Percentiles rank a stretch among this genome's conserved stretches.
These are phyloP conservation scores for Orchesella cincta DNA, from an alignment of 1,140 invertebrate species.

Conservation along the genomic window DNA sequence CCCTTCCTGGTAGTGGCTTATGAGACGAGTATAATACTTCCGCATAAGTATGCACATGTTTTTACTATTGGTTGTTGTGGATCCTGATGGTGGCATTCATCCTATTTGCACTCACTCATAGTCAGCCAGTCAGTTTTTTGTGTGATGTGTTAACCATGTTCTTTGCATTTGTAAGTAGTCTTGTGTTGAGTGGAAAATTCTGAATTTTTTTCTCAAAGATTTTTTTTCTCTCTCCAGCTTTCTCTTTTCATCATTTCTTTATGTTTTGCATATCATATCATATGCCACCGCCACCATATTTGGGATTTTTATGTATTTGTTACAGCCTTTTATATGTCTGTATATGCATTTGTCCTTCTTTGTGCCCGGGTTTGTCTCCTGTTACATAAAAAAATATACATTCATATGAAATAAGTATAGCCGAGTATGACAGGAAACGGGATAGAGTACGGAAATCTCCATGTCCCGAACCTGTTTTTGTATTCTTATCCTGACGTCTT, in stretches of 20 bases:
- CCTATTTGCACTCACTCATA: neutral
- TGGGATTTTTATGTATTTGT: too few relatives aligned
- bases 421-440: slow-evolving; percentile 22
- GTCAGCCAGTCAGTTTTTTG: slow-evolving; percentile 22
- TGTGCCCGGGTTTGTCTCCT: neutral
- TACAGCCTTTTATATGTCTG: slow-evolving; percentile 18
- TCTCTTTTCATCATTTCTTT: slow-evolving; percentile 23
- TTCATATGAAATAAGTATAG: neutral
- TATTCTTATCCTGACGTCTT: neutral
- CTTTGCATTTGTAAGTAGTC: slow-evolving; percentile 27
- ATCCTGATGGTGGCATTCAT: neutral
- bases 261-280: slow-evolving; percentile 23
- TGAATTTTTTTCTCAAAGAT: slow-evolving; percentile 20
- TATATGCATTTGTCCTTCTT: slow-evolving; percentile 11
- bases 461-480: slow-evolving; percentile 25
- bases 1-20: neutral
- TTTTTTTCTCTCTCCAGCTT: neutral
- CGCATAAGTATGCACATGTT: neutral
- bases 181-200: slow-evolving; percentile 23
- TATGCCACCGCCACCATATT: slow-evolving; percentile 10
- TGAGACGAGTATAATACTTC: neutral
- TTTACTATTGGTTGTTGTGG: neutral
- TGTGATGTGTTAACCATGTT: slow-evolving; percentile 29
- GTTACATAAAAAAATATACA: neutral
- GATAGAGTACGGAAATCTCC: slow-evolving; percentile 19